Percentiles rank a stretch among this genome's conserved stretches.
Conservation (phyloP, 2,113 vertebrate genomes). For the Nyctereutes procyonoides region DNA sequence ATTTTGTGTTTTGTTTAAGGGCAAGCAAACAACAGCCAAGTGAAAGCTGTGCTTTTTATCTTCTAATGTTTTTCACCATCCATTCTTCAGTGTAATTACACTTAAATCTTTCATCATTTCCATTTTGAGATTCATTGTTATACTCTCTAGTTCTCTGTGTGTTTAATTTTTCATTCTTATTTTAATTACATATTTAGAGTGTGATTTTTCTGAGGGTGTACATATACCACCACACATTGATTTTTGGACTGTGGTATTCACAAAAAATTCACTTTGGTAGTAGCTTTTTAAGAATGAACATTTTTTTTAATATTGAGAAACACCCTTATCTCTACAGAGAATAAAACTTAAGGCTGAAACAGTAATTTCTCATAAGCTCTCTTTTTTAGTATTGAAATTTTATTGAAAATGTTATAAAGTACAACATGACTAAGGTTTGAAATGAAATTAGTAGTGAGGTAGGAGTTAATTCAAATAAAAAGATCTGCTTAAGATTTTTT, state of each 20-base stretch:
- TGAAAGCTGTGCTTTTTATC: background rate
- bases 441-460: background rate
- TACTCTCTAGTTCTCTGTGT: background rate
- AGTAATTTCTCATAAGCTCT: background rate
- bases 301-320: slow-evolving; percentile 35
- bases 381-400: background rate
- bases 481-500: background rate
- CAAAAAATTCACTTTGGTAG: slow-evolving; percentile 17
- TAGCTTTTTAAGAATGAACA: background rate
- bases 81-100: background rate
- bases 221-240: background rate
- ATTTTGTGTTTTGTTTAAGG: slow-evolving; percentile 29
- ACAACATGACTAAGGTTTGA: background rate
- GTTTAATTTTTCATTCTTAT: background rate
- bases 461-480: background rate
- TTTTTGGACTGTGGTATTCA: background rate
- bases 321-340: background rate
- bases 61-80: background rate
- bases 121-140: background rate
- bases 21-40: background rate
- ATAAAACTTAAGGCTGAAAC: background rate
- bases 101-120: background rate
- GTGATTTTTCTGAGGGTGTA: background rate
- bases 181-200: background rate
- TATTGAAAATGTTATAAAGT: background rate